Conservation (phyloP, 2,888 invertebrate genomes). For the Harpalus rubripes region DNA sequence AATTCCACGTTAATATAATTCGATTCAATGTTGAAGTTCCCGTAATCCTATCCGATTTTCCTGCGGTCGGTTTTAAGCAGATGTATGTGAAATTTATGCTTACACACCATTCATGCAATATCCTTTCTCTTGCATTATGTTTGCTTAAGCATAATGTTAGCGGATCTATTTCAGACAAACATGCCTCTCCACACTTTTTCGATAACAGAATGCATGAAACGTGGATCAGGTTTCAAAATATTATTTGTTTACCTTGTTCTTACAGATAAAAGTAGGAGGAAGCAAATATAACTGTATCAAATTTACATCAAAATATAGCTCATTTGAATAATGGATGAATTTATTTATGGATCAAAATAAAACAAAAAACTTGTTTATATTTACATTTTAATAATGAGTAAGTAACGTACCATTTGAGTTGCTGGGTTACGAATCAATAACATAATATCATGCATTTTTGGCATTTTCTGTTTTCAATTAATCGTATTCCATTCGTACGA, state of each 20-base stretch:
- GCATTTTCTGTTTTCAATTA: too few relatives aligned
- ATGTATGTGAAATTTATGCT: slow-evolving; percentile 22
- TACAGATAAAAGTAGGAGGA: neutral
- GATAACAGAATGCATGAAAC: neutral
- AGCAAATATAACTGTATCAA: neutral
- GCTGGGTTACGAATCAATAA: too few relatives aligned
- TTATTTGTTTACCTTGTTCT: slow-evolving; percentile 19
- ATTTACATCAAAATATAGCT: neutral
- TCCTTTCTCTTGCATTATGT: neutral
- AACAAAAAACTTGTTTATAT: too few relatives aligned
- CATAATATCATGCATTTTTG: too few relatives aligned
- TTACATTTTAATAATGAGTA: too few relatives aligned
- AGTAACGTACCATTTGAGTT: too few relatives aligned
- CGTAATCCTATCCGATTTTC: neutral
- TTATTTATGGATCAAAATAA: neutral
- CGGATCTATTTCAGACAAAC: slow-evolving; percentile 6
- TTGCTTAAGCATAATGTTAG: neutral
- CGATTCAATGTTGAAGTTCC: neutral
- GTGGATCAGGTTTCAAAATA: slow-evolving; percentile 12
- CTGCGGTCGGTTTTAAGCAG: neutral
- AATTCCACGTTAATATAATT: too few relatives aligned
- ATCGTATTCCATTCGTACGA: too few relatives aligned
- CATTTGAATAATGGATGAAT: neutral
- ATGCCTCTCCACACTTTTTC: slow-evolving; percentile 10
- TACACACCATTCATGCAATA: slow-evolving; percentile 30